Percentiles rank a stretch among this genome's conserved stretches.
Evolutionary conservation across 2,888 invertebrate species (phyloP).

Genomic region (Eueremaeus valkanovi): DNA sequence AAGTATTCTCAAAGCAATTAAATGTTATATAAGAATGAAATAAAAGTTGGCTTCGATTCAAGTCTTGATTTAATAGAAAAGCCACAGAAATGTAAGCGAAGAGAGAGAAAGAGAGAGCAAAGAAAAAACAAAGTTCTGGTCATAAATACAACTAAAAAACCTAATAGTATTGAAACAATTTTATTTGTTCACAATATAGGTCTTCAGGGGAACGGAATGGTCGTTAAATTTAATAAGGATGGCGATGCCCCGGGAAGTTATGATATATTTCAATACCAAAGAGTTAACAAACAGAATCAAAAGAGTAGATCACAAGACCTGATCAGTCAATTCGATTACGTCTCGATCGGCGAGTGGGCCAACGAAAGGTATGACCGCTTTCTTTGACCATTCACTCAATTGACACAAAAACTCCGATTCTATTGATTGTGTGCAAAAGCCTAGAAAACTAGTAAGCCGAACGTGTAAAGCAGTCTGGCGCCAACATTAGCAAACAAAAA

Average conservation of each 20-base stretch:
- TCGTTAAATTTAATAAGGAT: constrained; percentile 62
- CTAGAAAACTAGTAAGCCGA: too few relatives aligned
- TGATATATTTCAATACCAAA: constrained; percentile 66
- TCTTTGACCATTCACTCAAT: neutral
- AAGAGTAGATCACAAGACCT: constrained; percentile 51
- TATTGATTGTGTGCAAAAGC: too few relatives aligned
- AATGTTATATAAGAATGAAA: neutral
- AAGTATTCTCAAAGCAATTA: neutral
- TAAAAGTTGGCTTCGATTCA: neutral
- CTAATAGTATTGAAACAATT: neutral
- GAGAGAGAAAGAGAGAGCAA: neutral
- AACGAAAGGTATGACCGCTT: constrained; percentile 40
- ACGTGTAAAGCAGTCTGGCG: too few relatives aligned
- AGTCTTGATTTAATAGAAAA: constrained; percentile 1
- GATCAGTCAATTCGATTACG: constrained; percentile 58
- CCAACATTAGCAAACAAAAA: too few relatives aligned
- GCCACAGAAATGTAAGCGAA: too few relatives aligned
- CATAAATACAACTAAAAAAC: too few relatives aligned
- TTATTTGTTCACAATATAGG: constrained; percentile 51
- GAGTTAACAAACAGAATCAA: constrained; percentile 42
- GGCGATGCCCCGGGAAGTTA: constrained; percentile 67
- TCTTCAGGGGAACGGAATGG: constrained; percentile 54
- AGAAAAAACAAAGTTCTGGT: neutral
- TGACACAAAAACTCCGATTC: too few relatives aligned
- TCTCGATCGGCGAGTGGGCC: constrained; percentile 61